Base-by-base conservation (phyloP, 2,113 vertebrate genomes). In the Phocoena sinus region DNA sequence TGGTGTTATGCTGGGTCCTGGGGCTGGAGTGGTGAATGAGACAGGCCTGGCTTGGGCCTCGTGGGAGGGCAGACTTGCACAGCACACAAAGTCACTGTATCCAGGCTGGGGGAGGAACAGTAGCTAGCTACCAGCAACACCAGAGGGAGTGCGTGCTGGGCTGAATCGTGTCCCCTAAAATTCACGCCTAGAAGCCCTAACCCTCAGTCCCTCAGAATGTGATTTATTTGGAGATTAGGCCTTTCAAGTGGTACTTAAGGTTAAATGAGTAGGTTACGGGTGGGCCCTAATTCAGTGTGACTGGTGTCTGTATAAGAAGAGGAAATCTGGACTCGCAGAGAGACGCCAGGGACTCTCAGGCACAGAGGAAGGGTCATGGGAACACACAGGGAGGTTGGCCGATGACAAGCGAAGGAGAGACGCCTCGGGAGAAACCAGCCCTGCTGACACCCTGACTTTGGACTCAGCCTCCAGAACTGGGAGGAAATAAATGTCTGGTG, bases 1-100 rank as follows among this genome's bases (percentile, higher is more conserved):
- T 4, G 13, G 28, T 0, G 1, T 26, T 8, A 1, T 23, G 38
- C 53, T 56, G 33, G 62, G 44, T 44, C 47, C 83, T 71, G 33
- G 62, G n/a, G 9, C 25, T 14, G 6, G 31, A 21, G 33, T 2
- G 0, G n/a, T 6, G 38, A 63, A 44, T 1, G 13, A 33, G 58
- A 44, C 26, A 41, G 67, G 5, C 25, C 33, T 10, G 28, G 36
- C 33, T 9, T 67, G 12, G 8, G 65, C 26, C 58, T 80, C 12
- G 4, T 25, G 14, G 17, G 73, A 86, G 26, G 41, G 47, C 44
- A 63, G 50, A 31, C 80, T 65, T 8, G 17, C 10, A 20, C 2
- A 73, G 36, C 18, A 20, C 18, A 20, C 33, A 85, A 58, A 38
- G 28, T 62, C 33, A 58, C 15, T 70, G 28, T 77, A 38, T 33